A percentile compares a stretch with the other conserved stretches of the same genome.
phyloP scores from a whole-genome alignment of 2,888 invertebrate genomes.

The Chrysina gloriosa region DNA sequence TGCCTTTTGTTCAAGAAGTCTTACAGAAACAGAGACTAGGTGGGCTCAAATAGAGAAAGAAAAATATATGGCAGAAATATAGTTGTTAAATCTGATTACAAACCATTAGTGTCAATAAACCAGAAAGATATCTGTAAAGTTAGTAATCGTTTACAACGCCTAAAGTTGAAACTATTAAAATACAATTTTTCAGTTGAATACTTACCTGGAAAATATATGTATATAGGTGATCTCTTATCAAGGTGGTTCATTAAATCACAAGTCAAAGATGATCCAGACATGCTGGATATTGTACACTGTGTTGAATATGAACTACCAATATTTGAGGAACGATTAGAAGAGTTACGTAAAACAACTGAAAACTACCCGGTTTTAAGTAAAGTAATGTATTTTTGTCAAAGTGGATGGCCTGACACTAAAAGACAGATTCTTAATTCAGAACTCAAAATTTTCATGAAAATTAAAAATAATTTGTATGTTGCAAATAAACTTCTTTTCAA shows the following conservation, averaged over 20 bases:
- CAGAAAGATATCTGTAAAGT: conserved; percentile 47
- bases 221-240: conserved; percentile 16
- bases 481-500: no score
- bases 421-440: no score
- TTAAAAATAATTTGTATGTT: no score
- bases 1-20: conserved; percentile 51
- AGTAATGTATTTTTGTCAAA: no score
- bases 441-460: conserved; percentile 3
- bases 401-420: no score
- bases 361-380: no score
- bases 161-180: conserved; percentile 50
- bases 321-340: no score
- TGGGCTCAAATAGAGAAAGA: conserved; percentile 51
- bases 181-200: no score
- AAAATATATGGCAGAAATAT: conserved; percentile 47
- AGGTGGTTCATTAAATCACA: not conserved
- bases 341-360: no score
- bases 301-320: not conserved
- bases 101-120: conserved; percentile 47
- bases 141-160: conserved; percentile 48
- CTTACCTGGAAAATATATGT: conserved; percentile 18
- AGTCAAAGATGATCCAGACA: not conserved
- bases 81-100: conserved; percentile 47
- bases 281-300: not conserved
- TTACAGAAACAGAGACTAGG: conserved; percentile 46